These are phyloP conservation scores for Tiphia femorata DNA, from an alignment of 2,888 invertebrate species.

Conservation along the genomic window DNA sequence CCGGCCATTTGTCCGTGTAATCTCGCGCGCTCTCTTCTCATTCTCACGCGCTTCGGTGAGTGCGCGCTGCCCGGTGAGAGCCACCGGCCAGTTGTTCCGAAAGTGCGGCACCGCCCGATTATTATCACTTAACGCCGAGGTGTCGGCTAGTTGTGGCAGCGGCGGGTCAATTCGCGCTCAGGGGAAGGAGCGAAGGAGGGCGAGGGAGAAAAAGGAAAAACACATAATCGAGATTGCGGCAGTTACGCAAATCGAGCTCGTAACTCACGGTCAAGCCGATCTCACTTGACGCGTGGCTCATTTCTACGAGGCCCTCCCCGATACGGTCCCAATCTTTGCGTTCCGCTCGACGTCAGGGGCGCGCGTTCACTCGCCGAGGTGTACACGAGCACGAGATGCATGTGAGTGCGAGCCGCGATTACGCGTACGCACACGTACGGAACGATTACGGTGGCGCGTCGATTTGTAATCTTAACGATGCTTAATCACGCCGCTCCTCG, in stretches of 20 bases:
- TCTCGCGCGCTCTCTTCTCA: no score
- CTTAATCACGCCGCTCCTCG: no score
- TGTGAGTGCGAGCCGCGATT: constrained; percentile 3
- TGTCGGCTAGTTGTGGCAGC: constrained; percentile 12
- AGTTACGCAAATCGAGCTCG: constrained; percentile 31
- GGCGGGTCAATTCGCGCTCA: constrained; percentile 13
- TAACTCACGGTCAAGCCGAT: constrained; percentile 24
- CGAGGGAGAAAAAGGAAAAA: no score
- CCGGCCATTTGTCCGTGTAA: no score
- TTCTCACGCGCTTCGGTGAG: no score
- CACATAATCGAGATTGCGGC: constrained; percentile 19
- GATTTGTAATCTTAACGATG: no score
- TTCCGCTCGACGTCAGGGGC: constrained; percentile 12
- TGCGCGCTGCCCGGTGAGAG: no score
- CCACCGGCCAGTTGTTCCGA: no score
- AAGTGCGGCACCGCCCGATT: no score
- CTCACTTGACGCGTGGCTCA: constrained; percentile 19
- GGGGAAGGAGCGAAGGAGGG: constrained; percentile 6
- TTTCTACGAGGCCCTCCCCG: constrained; percentile 11
- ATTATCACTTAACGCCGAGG: not conserved
- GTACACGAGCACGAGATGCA: not conserved
- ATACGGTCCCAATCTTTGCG: not conserved
- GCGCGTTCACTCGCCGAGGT: constrained; percentile 9
- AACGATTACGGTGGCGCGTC: no score
- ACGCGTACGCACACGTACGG: no score